Conservation (phyloP, 2,797 vertebrate species). For the Sebastes trivittatus region DNA sequence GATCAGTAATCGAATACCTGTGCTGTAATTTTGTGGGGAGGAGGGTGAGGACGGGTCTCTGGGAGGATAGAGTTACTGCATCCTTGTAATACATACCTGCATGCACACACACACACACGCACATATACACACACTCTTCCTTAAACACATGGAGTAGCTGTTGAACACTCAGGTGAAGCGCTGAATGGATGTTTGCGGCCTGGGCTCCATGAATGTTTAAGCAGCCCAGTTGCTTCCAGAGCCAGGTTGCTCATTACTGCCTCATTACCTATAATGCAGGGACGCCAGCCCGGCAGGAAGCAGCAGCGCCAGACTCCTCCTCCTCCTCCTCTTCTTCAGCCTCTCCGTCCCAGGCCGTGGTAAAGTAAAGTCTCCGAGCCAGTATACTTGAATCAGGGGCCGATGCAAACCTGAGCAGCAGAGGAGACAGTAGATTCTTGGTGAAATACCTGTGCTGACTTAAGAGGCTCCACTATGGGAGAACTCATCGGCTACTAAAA, state of each 20-base stretch:
- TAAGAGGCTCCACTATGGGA: slow-evolving; percentile 44
- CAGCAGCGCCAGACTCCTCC: slow-evolving; percentile 33
- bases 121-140: slow-evolving; percentile 15
- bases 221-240: slow-evolving; percentile 51
- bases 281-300: slow-evolving; percentile 44
- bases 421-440: neutral
- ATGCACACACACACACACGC: slow-evolving; percentile 13
- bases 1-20: slow-evolving; percentile 87
- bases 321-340: slow-evolving; percentile 7
- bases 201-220: slow-evolving; percentile 90
- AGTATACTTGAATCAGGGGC: slow-evolving; percentile 16
- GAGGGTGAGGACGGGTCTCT: slow-evolving; percentile 64
- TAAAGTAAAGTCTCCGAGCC: slow-evolving; percentile 14
- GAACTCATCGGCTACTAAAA: slow-evolving; percentile 10
- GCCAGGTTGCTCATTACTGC: slow-evolving; percentile 61
- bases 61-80: slow-evolving; percentile 71
- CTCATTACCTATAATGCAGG: slow-evolving; percentile 57
- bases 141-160: slow-evolving; percentile 59
- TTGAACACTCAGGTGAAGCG: slow-evolving; percentile 73
- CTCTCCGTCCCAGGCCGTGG: slow-evolving; percentile 1
- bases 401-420: slow-evolving; percentile 10
- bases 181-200: slow-evolving; percentile 74
- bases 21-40: slow-evolving; percentile 75
- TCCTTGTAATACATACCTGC: slow-evolving; percentile 79
- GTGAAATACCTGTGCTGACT: slow-evolving; percentile 7